Conservation (phyloP, 1,140 invertebrate genomes). For the Steinernema feltiae region DNA sequence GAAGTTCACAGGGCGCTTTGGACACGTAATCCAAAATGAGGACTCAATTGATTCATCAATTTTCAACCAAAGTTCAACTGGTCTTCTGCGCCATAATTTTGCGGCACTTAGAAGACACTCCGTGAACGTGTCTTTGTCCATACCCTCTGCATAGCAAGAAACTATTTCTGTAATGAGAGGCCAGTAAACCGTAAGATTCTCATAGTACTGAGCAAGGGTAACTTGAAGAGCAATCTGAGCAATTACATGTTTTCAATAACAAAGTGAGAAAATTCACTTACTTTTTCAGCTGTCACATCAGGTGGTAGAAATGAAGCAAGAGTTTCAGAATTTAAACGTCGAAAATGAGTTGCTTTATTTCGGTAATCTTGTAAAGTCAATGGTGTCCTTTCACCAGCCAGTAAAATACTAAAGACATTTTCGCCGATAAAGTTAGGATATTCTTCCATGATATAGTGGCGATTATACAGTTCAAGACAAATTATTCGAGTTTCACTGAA, state of each 20-base stretch:
- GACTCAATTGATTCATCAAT: no score
- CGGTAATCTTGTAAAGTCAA: constrained; percentile 16
- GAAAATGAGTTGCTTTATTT: neutral
- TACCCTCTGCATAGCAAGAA: constrained; percentile 20
- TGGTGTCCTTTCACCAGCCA: constrained; percentile 23
- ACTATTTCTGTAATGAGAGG: constrained; percentile 25
- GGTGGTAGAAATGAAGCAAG: neutral
- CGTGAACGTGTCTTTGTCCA: constrained; percentile 34
- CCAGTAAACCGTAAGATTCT: constrained; percentile 27
- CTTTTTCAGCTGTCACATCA: neutral
- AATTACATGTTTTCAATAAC: neutral
- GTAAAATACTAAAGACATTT: constrained; percentile 21
- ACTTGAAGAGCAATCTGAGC: constrained; percentile 27
- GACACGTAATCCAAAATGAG: no score
- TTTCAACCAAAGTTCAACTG: no score
- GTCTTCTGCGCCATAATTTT: no score
- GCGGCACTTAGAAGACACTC: no score
- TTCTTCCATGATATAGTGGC: neutral
- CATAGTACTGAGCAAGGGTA: constrained; percentile 27
- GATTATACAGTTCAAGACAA: neutral
- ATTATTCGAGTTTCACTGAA: neutral
- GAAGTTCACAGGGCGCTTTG: no score
- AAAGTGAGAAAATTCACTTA: neutral
- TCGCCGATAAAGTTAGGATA: neutral
- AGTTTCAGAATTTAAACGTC: neutral